These are phyloP conservation scores for Diaperis boleti DNA, from an alignment of 2,888 invertebrate genomes.

Conservation along the genomic window DNA sequence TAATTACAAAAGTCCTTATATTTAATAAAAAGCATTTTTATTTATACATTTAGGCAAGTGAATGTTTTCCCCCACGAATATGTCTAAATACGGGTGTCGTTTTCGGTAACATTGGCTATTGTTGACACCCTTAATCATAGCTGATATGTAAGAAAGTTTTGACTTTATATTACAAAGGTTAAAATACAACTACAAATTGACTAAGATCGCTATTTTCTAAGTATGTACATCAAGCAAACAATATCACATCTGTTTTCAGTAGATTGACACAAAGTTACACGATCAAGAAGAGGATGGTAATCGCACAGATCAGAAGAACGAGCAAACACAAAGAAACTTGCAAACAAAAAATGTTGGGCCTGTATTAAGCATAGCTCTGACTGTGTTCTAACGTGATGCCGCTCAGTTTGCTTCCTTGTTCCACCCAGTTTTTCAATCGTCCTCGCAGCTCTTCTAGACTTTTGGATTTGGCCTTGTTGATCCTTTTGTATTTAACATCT, in stretches of 20 bases:
- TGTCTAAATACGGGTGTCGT: conserved; percentile 12
- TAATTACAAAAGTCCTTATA: not conserved
- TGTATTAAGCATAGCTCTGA: conserved; percentile 63
- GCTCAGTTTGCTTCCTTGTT: conserved; percentile 79
- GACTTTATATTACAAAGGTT: conserved; percentile 30
- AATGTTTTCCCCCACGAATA: conserved; percentile 31
- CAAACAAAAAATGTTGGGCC: conserved; percentile 30
- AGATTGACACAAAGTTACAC: not conserved
- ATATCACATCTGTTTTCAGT: conserved; percentile 31
- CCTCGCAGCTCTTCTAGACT: conserved; percentile 87
- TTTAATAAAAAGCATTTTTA: conserved; percentile 26
- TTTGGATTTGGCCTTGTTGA: conserved; percentile 91
- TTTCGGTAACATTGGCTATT: conserved; percentile 11
- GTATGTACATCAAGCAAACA: conserved; percentile 27
- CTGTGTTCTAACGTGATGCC: conserved; percentile 78
- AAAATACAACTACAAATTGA: conserved; percentile 22
- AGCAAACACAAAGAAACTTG: conserved; percentile 8
- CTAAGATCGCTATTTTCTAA: conserved; percentile 19
- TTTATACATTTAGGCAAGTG: conserved; percentile 35
- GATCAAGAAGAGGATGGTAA: not conserved
- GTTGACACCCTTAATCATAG: conserved; percentile 1
- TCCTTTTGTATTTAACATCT: conserved; percentile 91
- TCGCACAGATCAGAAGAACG: conserved; percentile 9
- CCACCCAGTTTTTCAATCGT: conserved; percentile 86
- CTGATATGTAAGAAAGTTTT: conserved; percentile 33